Conservation (phyloP, 1,140 invertebrate genomes). For the Planococcus citri region DNA sequence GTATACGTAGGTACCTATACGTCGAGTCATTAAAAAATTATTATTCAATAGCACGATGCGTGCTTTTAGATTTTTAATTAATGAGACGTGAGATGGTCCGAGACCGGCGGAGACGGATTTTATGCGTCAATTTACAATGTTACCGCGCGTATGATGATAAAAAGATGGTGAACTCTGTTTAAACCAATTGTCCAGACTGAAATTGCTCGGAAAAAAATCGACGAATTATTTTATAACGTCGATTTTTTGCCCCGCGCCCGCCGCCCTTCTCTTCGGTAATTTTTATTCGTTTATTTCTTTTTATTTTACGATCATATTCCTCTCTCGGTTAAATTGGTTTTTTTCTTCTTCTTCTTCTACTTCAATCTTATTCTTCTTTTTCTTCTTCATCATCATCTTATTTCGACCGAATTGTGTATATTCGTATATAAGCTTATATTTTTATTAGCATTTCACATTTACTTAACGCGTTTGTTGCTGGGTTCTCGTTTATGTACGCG, state of each 20-base stretch:
- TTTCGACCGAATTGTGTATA: conserved; percentile 1
- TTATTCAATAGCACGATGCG: not conserved
- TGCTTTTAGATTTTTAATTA: conserved; percentile 4
- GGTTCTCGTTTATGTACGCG: not conserved
- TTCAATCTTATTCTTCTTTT: not conserved
- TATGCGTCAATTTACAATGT: conserved; percentile 3
- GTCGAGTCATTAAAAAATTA: not conserved
- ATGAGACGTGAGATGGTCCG: not conserved
- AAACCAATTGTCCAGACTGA: not conserved
- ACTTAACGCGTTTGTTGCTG: not conserved
- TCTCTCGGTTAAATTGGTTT: not conserved
- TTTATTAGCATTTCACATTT: conserved; percentile 11
- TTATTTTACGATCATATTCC: conserved; percentile 15
- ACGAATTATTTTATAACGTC: conserved; percentile 17
- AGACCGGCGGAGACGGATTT: too few relatives aligned
- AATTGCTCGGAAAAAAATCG: conserved; percentile 2
- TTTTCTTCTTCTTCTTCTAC: not conserved
- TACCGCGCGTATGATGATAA: not conserved
- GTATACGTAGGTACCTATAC: too few relatives aligned
- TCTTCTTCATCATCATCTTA: not conserved
- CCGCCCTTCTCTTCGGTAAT: not conserved
- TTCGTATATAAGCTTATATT: too few relatives aligned
- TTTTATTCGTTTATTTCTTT: conserved; percentile 16
- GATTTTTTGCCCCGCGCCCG: too few relatives aligned
- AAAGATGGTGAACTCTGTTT: not conserved